Percentiles rank a stretch among this genome's conserved stretches.
phyloP scores from a whole-genome alignment of 2,888 invertebrate genomes.

The Diadromus collaris region DNA sequence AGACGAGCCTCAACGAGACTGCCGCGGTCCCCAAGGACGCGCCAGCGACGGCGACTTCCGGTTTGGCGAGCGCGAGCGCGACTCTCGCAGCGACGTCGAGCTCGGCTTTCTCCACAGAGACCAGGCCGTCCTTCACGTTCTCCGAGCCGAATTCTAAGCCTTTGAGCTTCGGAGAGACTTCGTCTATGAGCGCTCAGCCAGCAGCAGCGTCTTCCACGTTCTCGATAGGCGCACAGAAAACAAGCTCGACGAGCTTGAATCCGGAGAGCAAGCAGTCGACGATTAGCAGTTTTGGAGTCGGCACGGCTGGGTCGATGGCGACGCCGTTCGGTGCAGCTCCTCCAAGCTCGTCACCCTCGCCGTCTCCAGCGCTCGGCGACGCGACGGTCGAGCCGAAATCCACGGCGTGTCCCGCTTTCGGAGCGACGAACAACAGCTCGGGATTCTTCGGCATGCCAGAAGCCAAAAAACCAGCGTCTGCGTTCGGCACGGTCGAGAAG shows the following conservation, averaged over 20 bases:
- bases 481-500: conserved; percentile 62
- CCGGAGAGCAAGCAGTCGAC: conserved; percentile 28
- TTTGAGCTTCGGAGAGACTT: conserved; percentile 43
- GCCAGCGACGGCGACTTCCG: neutral
- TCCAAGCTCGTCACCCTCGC: conserved; percentile 15
- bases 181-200: conserved; percentile 24
- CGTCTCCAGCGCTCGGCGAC: neutral
- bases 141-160: conserved; percentile 52
- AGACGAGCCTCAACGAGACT: conserved; percentile 23
- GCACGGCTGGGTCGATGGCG: neutral
- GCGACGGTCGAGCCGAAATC: conserved; percentile 2
- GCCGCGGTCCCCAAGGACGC: neutral
- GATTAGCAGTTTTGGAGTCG: conserved; percentile 41
- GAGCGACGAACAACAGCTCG: conserved; percentile 56
- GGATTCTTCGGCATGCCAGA: conserved; percentile 62
- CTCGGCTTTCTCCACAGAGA: conserved; percentile 5
- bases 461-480: conserved; percentile 58
- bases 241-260: neutral
- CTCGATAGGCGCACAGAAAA: conserved; percentile 59
- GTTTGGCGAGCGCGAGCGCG: conserved; percentile 20
- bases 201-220: conserved; percentile 57
- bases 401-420: conserved; percentile 9
- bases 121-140: conserved; percentile 65
- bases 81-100: neutral
- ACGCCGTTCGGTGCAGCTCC: conserved; percentile 37